phyloP scores from a whole-genome alignment of 2,888 invertebrate genomes.

The Palloptera scutellata region DNA sequence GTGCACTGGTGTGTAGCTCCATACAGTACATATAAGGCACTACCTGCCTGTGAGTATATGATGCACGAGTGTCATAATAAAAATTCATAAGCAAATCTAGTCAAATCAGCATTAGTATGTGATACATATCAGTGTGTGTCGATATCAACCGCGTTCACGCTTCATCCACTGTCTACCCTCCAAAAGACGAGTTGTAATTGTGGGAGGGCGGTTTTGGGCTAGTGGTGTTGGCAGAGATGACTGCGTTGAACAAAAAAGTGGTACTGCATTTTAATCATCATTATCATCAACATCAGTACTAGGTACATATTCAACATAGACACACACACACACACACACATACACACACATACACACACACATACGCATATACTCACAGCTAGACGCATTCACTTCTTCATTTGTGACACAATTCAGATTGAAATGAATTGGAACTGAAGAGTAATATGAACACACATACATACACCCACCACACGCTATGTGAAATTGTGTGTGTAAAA shows the following conservation, averaged over 20 bases:
- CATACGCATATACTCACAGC: not conserved
- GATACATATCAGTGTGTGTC: too few relatives aligned
- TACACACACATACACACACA: not conserved
- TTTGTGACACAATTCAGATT: not conserved
- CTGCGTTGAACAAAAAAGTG: slow-evolving; percentile 4
- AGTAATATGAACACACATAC: too few relatives aligned
- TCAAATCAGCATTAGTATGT: slow-evolving; percentile 30
- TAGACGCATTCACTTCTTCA: not conserved
- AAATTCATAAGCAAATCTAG: slow-evolving; percentile 34
- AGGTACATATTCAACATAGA: slow-evolving; percentile 11
- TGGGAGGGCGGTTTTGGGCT: too few relatives aligned
- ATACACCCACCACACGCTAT: too few relatives aligned
- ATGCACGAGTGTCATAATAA: slow-evolving; percentile 22
- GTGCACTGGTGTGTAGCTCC: too few relatives aligned
- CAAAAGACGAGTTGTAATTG: too few relatives aligned
- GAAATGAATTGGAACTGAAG: too few relatives aligned
- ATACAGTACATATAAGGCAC: too few relatives aligned
- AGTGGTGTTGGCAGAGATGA: too few relatives aligned
- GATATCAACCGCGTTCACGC: too few relatives aligned
- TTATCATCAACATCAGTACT: slow-evolving; percentile 10
- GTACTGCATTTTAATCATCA: slow-evolving; percentile 4
- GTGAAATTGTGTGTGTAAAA: too few relatives aligned
- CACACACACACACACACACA: not conserved
- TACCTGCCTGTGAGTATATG: not conserved
- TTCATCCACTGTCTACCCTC: too few relatives aligned